Base-by-base conservation (phyloP, 2,113 vertebrate species). In the Chaetorhynchus papuensis region DNA sequence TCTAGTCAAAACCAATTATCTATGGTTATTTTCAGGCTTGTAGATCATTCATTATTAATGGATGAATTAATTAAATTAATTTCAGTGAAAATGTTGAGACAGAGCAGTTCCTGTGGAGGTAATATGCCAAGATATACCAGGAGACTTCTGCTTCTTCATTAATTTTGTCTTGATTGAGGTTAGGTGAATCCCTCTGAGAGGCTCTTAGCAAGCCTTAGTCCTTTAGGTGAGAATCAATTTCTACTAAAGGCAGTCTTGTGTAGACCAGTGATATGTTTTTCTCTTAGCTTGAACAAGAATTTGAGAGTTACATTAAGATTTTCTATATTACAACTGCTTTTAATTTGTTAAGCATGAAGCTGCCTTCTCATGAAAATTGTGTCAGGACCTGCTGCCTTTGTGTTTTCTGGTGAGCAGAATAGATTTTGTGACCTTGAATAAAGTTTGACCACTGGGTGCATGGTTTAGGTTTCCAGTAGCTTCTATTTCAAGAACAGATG, bases 21-120 rank as follows among this genome's bases (percentile, higher is more conserved):
- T 92, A 41, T 74, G 60, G 82, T 83, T 95, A 85, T 96, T 96
- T 93, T 92, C 93, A 90, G 71, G 85, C 35, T 93, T 96, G 93
- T 90, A 96, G 60, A 90, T 88, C 64, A 94, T 93, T 95, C 66
- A 94, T 96, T 96, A 93, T 96, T 97, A 97, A 97, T 93, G 66
- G 64, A 64, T 92, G 68, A 88, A 63, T 95, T 96, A 96, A 96
- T 96, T 91, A 95, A 94, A 96, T 93, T 96, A 96, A 95, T 96
- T 95, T 94, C 59, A 81, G 79, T 90, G 63, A 81, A 90, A 96
- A 91, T 70, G 44, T 92, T 80, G 85, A 92, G 90, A 86, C 47
- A 74, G 63, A 96, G 68, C 0, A 9, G 86, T 83, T 87, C 64
- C 52, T 90, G 44, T 95, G 81, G 75, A 83, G 71, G 64, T 93